phyloP scores from a whole-genome alignment of 2,888 invertebrate species.

The Choristoneura rosaceana region DNA sequence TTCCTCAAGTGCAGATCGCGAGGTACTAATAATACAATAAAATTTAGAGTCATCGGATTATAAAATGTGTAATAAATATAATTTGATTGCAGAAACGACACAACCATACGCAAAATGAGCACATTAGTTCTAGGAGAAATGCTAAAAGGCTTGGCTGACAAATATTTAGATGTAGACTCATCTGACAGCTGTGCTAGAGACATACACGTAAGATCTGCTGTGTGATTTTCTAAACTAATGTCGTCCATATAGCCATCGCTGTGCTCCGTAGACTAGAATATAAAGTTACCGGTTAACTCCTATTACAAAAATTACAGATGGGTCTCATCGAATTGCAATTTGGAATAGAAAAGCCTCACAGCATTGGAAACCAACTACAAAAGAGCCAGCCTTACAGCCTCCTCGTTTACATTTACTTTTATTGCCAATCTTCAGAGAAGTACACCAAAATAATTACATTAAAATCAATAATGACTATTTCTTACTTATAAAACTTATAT shows the following conservation, averaged over 20 bases:
- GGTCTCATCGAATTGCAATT: conserved; percentile 73
- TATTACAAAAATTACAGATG: conserved; percentile 58
- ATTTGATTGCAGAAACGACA: conserved; percentile 59
- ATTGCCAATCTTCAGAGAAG: conserved; percentile 78
- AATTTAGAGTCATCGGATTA: background rate
- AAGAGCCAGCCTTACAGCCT: conserved; percentile 72
- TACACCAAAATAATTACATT: conserved; percentile 47
- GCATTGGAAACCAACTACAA: conserved; percentile 66
- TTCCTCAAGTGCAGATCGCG: conserved; percentile 69
- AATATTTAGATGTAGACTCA: conserved; percentile 63
- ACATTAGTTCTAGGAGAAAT: conserved; percentile 74
- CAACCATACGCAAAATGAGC: conserved; percentile 68
- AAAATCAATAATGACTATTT: background rate
- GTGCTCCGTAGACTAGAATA: background rate
- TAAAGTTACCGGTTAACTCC: too few species aligned
- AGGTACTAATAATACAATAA: conserved; percentile 55
- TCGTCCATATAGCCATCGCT: background rate
- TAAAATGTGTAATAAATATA: too few species aligned
- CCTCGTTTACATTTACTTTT: conserved; percentile 78
- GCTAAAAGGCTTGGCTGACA: conserved; percentile 68
- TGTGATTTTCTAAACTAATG: too few species aligned
- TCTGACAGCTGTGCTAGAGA: conserved; percentile 58
- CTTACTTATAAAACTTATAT: background rate
- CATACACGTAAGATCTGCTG: conserved; percentile 66
- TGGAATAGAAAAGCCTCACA: conserved; percentile 70